Evolutionary conservation across 2,888 invertebrate species (phyloP), one percentile per base, ranked within the genome.

Genomic region (Clanis bilineata): DNA sequence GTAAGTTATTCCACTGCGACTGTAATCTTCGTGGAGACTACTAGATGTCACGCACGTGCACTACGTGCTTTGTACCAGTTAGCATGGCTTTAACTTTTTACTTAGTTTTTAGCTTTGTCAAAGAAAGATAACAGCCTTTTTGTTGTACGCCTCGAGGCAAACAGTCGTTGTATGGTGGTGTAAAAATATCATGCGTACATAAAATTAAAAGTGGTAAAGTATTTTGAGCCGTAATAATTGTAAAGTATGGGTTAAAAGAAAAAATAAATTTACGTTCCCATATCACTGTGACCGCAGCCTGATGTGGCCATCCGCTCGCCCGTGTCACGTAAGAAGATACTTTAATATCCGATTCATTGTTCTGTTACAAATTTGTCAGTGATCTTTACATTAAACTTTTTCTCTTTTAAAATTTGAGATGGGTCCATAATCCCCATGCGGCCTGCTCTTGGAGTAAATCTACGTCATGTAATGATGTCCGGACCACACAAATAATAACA

Each of bases 341-440:
- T 88, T 88, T 90, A 88, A 90, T 90, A 89, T 90, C 90, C 89
- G 85, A 91, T 85, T 90, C 91, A 91, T 91, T 92, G 91, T 91
- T 90, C 90, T 91, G 92, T 91, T 90, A 91, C 90, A 92, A 92
- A 92, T 91, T 91, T 91, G 91, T 92, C 90, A 92, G 90, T 87
- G 91, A 92, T 92, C 91, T 90, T 90, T 82, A 90, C 88, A 91
- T 88, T 85, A 85, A 89, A 89, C 86, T 88, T 90, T 91, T 90
- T 88, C 81, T 81, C 82, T 82, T 87, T 86, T 85, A 83, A 85
- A 91, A 90, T 81, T 84, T 83, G 88, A 91, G 85, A 83, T 74
- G 87, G 85, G 87, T 80, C 82, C 83, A 91, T 92, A 92, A 90
- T 91, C 89, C 83, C 77, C 77, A 71, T 79, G 80, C 81, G 82